Evolutionary conservation across 1,140 invertebrate species (phyloP).

Genomic region (Muscidifurax raptorellus): DNA sequence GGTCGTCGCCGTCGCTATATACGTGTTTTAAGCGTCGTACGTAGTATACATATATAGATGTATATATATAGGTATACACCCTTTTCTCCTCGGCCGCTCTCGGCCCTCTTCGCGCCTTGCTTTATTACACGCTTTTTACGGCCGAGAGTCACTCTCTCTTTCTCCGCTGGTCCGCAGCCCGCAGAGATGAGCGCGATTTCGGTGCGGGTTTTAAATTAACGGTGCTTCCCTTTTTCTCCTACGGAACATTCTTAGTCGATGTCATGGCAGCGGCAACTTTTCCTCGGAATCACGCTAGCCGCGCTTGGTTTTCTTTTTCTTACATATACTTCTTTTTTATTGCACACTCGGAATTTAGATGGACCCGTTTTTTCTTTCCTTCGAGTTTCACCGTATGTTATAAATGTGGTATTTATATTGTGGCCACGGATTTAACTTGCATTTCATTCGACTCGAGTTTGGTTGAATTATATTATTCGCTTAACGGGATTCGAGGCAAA

Average conservation of each 20-base stretch:
- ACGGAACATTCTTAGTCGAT: slow-evolving; percentile 1
- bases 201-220: slow-evolving; percentile 26
- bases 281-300: not conserved
- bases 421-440: not conserved
- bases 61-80: not conserved
- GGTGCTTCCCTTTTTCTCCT: not conserved
- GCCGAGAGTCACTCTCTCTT: too few relatives aligned
- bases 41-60: too few relatives aligned
- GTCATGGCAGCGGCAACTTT: not conserved
- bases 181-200: slow-evolving; percentile 23
- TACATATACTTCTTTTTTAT: not conserved
- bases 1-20: slow-evolving; percentile 17
- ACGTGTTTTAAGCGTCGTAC: not conserved
- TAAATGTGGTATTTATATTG: not conserved
- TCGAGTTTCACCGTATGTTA: not conserved
- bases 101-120: not conserved
- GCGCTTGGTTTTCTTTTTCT: not conserved
- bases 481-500: not conserved
- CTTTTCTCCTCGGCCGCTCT: not conserved
- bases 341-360: not conserved
- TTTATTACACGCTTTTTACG: slow-evolving; percentile 8
- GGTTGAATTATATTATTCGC: not conserved
- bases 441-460: not conserved
- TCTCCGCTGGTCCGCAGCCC: too few relatives aligned
- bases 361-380: not conserved